These are phyloP conservation scores for Rapana venosa DNA, from an alignment of 2,888 invertebrate genomes.

Conservation along the genomic window DNA sequence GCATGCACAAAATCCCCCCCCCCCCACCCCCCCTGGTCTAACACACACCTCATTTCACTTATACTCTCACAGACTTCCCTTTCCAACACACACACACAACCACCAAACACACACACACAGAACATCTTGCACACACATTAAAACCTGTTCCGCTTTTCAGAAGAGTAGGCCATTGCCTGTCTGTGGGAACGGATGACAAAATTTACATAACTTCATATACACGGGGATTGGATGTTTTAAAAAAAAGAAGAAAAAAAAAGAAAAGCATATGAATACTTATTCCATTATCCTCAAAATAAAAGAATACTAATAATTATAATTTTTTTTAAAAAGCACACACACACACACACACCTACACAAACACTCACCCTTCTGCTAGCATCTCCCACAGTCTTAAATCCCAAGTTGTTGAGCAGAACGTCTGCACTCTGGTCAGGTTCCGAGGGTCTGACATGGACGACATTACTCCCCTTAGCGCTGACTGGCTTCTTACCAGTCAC, in stretches of 20 bases:
- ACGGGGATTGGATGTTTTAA: too few relatives aligned
- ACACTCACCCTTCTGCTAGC: constrained; percentile 31
- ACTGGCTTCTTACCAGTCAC: neutral
- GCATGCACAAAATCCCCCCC: neutral
- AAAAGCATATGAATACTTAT: too few relatives aligned
- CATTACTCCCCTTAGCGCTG: neutral
- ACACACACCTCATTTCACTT: too few relatives aligned
- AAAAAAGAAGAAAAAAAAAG: too few relatives aligned
- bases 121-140: too few relatives aligned
- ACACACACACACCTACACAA: neutral
- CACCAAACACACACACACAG: neutral
- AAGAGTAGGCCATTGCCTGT: too few relatives aligned
- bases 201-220: too few relatives aligned
- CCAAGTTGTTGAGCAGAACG: constrained; percentile 20
- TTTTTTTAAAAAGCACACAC: neutral
- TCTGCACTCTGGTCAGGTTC: constrained; percentile 32
- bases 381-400: constrained; percentile 42
- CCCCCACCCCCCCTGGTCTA: neutral
- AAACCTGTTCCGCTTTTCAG: too few relatives aligned
- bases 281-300: too few relatives aligned
- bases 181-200: too few relatives aligned
- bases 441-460: neutral
- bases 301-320: too few relatives aligned
- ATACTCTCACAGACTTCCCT: neutral
- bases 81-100: neutral